Conservation (phyloP, 2,797 vertebrate genomes). For the Platalea minor region DNA sequence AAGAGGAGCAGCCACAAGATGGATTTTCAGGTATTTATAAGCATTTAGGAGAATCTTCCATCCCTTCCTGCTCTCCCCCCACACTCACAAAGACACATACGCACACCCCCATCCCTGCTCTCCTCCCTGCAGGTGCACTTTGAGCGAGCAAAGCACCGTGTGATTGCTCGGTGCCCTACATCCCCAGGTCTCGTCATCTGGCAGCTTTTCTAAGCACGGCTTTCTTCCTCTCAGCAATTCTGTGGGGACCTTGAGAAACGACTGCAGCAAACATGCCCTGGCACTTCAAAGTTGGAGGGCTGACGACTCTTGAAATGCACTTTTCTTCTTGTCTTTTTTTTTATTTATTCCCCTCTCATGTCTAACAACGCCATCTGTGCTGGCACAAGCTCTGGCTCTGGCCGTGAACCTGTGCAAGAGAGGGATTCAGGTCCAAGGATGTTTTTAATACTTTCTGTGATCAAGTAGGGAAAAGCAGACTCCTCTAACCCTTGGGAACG, state of each 20-base stretch:
- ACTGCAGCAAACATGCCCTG: slow-evolving; percentile 49
- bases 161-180: slow-evolving; percentile 51
- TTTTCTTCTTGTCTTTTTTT: background rate
- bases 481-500: background rate
- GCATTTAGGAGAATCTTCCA: background rate
- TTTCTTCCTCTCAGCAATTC: slow-evolving; percentile 52
- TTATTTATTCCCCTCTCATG: background rate
- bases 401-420: background rate
- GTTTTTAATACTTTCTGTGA: background rate
- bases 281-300: slow-evolving; percentile 47
- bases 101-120: background rate
- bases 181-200: slow-evolving; percentile 42
- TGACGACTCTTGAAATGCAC: slow-evolving; percentile 24
- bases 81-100: background rate
- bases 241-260: slow-evolving; percentile 43
- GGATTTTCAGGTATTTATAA: background rate
- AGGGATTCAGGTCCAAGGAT: background rate
- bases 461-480: background rate
- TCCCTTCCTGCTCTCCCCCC: background rate
- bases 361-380: background rate
- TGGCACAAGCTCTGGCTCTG: background rate
- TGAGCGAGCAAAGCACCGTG: background rate
- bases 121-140: slow-evolving; percentile 11
- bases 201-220: slow-evolving; percentile 20
- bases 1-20: background rate